These are phyloP conservation scores for Cheilosia soror DNA, from an alignment of 2,888 invertebrate species.

Conservation along the genomic window DNA sequence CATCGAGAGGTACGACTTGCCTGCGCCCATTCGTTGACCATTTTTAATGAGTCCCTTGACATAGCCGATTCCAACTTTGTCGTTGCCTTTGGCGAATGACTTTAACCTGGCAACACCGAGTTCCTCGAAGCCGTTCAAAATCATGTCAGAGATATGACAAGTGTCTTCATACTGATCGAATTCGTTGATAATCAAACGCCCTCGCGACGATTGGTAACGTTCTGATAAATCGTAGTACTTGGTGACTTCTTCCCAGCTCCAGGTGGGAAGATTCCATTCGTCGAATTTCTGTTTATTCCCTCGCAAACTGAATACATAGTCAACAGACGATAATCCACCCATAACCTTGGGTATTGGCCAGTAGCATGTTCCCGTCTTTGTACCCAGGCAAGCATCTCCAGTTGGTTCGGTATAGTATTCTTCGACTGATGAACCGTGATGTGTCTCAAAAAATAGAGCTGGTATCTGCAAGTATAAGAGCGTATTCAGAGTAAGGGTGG, in stretches of 20 bases:
- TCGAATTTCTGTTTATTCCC: slow-evolving; percentile 88
- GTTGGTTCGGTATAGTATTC: slow-evolving; percentile 79
- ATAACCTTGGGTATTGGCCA: slow-evolving; percentile 87
- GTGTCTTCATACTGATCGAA: slow-evolving; percentile 78
- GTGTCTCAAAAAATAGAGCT: slow-evolving; percentile 76
- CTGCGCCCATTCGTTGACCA: slow-evolving; percentile 90
- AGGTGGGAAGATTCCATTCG: slow-evolving; percentile 88
- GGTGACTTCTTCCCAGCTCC: slow-evolving; percentile 90
- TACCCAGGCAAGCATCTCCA: slow-evolving; percentile 76
- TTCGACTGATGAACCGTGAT: slow-evolving; percentile 78
- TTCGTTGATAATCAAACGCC: slow-evolving; percentile 84
- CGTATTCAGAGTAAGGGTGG: neutral
- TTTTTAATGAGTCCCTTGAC: slow-evolving; percentile 85
- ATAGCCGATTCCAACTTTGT: slow-evolving; percentile 84
- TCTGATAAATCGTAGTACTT: slow-evolving; percentile 91
- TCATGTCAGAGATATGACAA: slow-evolving; percentile 76
- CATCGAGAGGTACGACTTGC: slow-evolving; percentile 87
- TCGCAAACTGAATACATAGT: slow-evolving; percentile 87
- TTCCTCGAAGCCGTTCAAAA: slow-evolving; percentile 84
- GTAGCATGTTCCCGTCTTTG: slow-evolving; percentile 81
- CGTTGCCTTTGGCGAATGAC: slow-evolving; percentile 81
- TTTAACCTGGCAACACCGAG: slow-evolving; percentile 81
- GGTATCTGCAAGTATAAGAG: slow-evolving; percentile 77
- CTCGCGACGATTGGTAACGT: slow-evolving; percentile 64
- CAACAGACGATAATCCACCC: slow-evolving; percentile 88